These are phyloP conservation scores for Genyomyrus donnyi DNA, from an alignment of 2,113 vertebrate genomes.

Conservation along the genomic window DNA sequence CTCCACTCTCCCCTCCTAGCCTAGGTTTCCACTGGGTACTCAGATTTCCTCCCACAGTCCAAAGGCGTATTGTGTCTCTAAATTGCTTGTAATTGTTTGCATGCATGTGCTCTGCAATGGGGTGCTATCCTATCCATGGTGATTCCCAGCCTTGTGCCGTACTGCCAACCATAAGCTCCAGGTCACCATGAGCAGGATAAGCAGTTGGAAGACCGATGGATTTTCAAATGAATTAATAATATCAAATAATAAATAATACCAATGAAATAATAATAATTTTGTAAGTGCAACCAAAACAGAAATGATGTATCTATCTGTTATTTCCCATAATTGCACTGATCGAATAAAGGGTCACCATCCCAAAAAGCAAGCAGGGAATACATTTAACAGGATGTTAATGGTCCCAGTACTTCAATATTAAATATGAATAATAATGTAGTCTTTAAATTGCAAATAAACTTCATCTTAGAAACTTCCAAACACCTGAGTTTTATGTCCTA, in stretches of 20 bases:
- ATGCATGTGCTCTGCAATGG: neutral
- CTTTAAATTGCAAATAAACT: neutral
- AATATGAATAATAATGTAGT: neutral
- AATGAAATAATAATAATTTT: neutral
- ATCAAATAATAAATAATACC: neutral
- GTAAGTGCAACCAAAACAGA: neutral
- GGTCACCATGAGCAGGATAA: neutral
- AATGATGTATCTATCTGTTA: neutral
- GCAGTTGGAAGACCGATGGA: neutral
- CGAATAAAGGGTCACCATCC: neutral
- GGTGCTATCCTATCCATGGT: neutral
- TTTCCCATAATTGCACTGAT: neutral
- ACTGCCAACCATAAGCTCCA: neutral
- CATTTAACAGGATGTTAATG: neutral
- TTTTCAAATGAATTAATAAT: neutral
- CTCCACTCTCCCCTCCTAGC: neutral
- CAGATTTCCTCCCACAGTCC: neutral
- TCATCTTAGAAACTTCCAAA: neutral
- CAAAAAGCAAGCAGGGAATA: neutral
- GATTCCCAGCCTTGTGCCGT: neutral
- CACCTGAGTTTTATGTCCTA: neutral
- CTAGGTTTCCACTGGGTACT: neutral
- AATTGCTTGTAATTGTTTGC: neutral
- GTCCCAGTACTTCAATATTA: neutral
- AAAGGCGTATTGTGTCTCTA: neutral